Conservation (phyloP, 2,113 vertebrate genomes). For the Patagioenas fasciata region DNA sequence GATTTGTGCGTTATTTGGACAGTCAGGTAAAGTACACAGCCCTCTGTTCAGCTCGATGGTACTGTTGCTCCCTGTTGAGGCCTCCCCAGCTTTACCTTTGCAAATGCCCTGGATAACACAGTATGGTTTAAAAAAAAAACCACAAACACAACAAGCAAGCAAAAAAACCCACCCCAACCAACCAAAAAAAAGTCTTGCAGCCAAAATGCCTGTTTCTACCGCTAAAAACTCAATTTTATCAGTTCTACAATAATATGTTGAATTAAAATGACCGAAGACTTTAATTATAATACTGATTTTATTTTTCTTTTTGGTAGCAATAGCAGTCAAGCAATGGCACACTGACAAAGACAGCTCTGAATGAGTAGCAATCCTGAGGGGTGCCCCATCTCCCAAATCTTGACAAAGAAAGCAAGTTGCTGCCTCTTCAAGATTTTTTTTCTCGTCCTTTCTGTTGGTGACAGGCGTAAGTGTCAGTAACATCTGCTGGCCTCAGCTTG, state of each 20-base stretch:
- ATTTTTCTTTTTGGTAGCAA: background rate
- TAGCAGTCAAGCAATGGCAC: background rate
- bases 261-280: background rate
- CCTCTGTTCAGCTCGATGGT: background rate
- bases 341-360: background rate
- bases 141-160: background rate
- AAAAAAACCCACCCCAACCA: too few species aligned
- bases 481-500: constrained; percentile 45
- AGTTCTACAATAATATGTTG: background rate
- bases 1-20: background rate
- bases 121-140: background rate
- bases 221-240: background rate
- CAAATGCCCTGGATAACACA: background rate
- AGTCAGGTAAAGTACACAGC: background rate
- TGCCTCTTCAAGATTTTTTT: constrained; percentile 25
- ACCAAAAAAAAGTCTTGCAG: background rate
- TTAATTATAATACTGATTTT: background rate
- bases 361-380: background rate
- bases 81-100: background rate
- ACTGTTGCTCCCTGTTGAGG: background rate
- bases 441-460: constrained; percentile 46
- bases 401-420: constrained; percentile 43
- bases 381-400: background rate
- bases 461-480: constrained; percentile 39
- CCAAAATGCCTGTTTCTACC: background rate